Percentiles rank a stretch among this genome's conserved stretches.
Conservation (phyloP, 2,113 vertebrate species). For the Dendrocopos noguchii region DNA sequence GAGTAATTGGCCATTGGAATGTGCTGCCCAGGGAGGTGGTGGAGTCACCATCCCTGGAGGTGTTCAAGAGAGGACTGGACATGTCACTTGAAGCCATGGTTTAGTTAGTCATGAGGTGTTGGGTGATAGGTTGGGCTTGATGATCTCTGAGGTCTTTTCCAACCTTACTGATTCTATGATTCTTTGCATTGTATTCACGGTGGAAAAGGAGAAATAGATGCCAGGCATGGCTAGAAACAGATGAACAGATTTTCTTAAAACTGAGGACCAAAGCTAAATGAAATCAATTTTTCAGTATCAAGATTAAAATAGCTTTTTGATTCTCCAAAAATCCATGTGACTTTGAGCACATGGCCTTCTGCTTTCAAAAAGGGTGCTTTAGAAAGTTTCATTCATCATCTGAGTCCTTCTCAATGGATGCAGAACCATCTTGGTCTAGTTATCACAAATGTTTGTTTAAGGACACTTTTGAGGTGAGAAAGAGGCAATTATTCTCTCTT, state of each 20-base stretch:
- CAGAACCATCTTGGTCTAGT: background rate
- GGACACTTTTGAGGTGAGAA: background rate
- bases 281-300: background rate
- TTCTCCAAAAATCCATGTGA: conserved; percentile 22
- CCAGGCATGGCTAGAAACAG: background rate
- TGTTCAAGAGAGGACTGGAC: too few relatives aligned
- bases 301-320: background rate
- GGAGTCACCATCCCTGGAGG: too few relatives aligned
- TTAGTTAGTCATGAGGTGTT: too few relatives aligned
- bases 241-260: background rate
- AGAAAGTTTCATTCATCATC: background rate
- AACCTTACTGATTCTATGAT: too few relatives aligned
- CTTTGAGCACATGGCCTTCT: background rate
- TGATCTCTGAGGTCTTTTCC: too few relatives aligned
- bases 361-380: background rate
- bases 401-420: background rate
- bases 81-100: too few relatives aligned
- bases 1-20: too few relatives aligned
- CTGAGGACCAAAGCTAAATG: background rate
- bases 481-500: background rate
- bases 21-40: too few relatives aligned
- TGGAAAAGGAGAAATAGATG: background rate
- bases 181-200: background rate
- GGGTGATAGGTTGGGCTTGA: too few relatives aligned
- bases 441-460: background rate